Percentiles rank a stretch among this genome's conserved stretches.
Conservation (phyloP, 1,140 invertebrate species). For the Monomorium pharaonis region DNA sequence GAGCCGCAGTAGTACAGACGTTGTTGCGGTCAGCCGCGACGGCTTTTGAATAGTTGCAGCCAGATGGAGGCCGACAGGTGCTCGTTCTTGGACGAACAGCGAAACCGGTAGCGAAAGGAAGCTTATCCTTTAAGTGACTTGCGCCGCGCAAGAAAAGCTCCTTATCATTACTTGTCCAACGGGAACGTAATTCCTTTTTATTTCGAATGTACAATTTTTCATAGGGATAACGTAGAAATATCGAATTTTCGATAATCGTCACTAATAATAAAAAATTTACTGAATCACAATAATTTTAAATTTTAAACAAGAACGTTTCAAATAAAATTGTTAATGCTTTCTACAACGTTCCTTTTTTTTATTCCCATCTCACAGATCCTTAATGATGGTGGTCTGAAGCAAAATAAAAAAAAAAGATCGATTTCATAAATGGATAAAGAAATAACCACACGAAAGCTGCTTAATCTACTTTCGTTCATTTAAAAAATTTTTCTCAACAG, state of each 20-base stretch:
- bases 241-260: not conserved
- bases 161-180: not conserved
- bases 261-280: not conserved
- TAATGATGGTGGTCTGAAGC: not conserved
- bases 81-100: slow-evolving; percentile 63
- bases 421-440: slow-evolving; percentile 23
- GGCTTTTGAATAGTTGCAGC: slow-evolving; percentile 74
- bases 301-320: not conserved
- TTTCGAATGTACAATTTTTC: not conserved
- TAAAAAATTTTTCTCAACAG: not conserved
- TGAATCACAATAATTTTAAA: not conserved
- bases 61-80: slow-evolving; percentile 73
- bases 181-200: not conserved
- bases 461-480: slow-evolving; percentile 5
- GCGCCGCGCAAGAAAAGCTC: not conserved
- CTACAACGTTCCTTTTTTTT: not conserved
- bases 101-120: not conserved
- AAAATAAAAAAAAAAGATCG: slow-evolving; percentile 23
- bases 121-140: slow-evolving; percentile 28
- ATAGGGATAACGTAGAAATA: not conserved
- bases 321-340: not conserved
- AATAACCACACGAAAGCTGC: slow-evolving; percentile 13
- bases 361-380: not conserved
- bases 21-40: slow-evolving; percentile 79
- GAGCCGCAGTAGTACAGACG: slow-evolving; percentile 77